Conservation (phyloP, 2,888 invertebrate species). For the Ryuthela nishihirai region DNA sequence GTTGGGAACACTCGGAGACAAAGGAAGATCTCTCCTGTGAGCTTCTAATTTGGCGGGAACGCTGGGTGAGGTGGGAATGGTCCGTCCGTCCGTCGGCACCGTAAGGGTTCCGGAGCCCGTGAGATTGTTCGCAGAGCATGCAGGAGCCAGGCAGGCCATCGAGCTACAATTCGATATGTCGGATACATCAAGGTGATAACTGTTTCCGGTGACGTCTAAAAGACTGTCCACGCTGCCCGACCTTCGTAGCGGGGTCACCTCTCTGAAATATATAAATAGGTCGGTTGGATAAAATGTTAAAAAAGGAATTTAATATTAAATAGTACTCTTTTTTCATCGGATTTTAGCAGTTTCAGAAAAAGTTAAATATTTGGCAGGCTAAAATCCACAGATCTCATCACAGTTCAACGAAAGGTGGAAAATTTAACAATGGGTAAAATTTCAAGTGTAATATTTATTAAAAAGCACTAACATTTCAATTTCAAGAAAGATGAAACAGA, state of each 20-base stretch:
- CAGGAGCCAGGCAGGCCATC: slow-evolving; percentile 20
- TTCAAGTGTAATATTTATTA: no score
- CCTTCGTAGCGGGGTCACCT: slow-evolving; percentile 38
- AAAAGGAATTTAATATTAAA: no score
- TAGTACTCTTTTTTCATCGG: no score
- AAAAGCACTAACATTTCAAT: no score
- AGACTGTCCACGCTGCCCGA: slow-evolving; percentile 44
- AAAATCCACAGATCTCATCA: no score
- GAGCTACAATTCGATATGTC: slow-evolving; percentile 30
- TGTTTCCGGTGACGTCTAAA: slow-evolving; percentile 21
- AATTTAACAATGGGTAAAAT: no score
- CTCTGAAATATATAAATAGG: no score
- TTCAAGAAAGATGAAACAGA: no score
- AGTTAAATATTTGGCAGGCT: no score
- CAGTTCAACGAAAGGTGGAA: no score
- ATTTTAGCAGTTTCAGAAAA: no score
- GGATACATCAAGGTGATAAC: slow-evolving; percentile 19
- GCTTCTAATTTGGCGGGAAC: slow-evolving; percentile 39
- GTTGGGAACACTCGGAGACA: slow-evolving; percentile 43
- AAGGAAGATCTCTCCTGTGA: slow-evolving; percentile 38
- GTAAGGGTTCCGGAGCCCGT: slow-evolving; percentile 7
- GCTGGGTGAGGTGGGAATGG: slow-evolving; percentile 36
- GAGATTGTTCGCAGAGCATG: slow-evolving; percentile 16
- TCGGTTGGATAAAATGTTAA: no score
- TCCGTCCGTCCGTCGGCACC: slow-evolving; percentile 17